Conservation (phyloP, 2,113 vertebrate genomes). For the Dasyprocta punctata region DNA sequence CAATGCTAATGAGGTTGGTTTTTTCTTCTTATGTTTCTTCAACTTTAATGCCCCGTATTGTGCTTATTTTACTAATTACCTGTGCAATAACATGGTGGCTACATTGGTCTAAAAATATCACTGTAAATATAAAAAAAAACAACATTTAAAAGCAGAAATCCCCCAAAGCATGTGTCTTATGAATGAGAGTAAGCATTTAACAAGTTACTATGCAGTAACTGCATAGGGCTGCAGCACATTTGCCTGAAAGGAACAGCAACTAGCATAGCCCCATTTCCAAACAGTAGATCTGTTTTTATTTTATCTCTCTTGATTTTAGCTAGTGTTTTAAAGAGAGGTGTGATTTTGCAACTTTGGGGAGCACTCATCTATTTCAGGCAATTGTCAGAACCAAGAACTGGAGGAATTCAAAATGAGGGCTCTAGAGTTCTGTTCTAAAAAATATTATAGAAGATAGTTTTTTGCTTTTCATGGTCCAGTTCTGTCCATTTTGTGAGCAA, state of each 20-base stretch:
- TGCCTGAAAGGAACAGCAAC: slow-evolving; percentile 21
- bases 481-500: slow-evolving; percentile 69
- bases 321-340: slow-evolving; percentile 63
- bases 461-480: slow-evolving; percentile 54
- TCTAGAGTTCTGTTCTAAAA: slow-evolving; percentile 59
- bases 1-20: slow-evolving; percentile 37
- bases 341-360: slow-evolving; percentile 70
- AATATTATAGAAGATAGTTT: slow-evolving; percentile 46
- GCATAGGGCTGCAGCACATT: neutral
- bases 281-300: slow-evolving; percentile 63
- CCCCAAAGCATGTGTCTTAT: slow-evolving; percentile 45
- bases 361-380: slow-evolving; percentile 57
- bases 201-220: slow-evolving; percentile 35
- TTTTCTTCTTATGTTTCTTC: slow-evolving; percentile 8
- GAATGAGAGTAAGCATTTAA: slow-evolving; percentile 43
- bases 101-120: slow-evolving; percentile 37
- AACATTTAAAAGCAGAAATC: slow-evolving; percentile 30
- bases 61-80: slow-evolving; percentile 68
- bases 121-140: slow-evolving; percentile 46
- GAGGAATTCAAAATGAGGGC: slow-evolving; percentile 62
- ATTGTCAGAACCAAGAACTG: slow-evolving; percentile 59
- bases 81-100: slow-evolving; percentile 35
- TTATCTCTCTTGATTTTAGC: slow-evolving; percentile 47
- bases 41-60: slow-evolving; percentile 45
- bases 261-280: slow-evolving; percentile 41